Evolutionary conservation across 2,888 invertebrate species (phyloP).

Genomic region (Cantharis rufa): DNA sequence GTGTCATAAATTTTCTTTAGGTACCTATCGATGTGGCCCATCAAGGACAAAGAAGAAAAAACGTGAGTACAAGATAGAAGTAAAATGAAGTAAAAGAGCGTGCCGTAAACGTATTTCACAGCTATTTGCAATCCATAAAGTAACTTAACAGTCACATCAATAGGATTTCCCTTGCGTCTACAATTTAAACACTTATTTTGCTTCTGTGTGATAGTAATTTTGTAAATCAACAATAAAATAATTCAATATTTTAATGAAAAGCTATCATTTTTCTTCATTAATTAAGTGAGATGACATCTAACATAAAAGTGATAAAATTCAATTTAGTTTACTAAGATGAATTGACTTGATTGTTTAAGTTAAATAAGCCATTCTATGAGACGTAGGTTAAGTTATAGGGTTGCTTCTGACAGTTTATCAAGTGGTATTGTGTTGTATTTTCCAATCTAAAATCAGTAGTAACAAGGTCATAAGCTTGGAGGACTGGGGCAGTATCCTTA

Average conservation of each 20-base stretch:
- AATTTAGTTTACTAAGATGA: not conserved
- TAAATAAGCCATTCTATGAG: constrained; percentile 6
- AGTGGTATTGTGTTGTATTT: constrained; percentile 24
- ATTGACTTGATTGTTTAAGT: constrained; percentile 2
- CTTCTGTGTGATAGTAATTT: not conserved
- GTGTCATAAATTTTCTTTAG: constrained; percentile 21
- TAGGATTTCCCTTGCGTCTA: constrained; percentile 16
- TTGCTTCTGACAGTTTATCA: constrained; percentile 22
- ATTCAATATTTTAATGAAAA: not conserved
- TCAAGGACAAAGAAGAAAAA: constrained; percentile 19
- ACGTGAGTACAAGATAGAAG: constrained; percentile 20
- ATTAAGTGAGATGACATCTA: not conserved
- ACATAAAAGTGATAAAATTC: constrained; percentile 1
- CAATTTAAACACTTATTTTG: constrained; percentile 1
- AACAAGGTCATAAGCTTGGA: constrained; percentile 29
- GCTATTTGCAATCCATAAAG: constrained; percentile 41
- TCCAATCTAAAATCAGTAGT: constrained; percentile 29
- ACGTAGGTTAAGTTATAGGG: constrained; percentile 9
- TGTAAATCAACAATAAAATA: not conserved
- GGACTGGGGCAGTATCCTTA: constrained; percentile 29
- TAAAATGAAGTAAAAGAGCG: constrained; percentile 29
- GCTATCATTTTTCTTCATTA: not conserved
- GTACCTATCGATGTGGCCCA: constrained; percentile 16
- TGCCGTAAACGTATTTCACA: constrained; percentile 40
- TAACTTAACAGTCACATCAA: constrained; percentile 39